These are phyloP conservation scores for Leptobrachium ailaonicum DNA, from an alignment of 2,113 vertebrate species.

Conservation along the genomic window DNA sequence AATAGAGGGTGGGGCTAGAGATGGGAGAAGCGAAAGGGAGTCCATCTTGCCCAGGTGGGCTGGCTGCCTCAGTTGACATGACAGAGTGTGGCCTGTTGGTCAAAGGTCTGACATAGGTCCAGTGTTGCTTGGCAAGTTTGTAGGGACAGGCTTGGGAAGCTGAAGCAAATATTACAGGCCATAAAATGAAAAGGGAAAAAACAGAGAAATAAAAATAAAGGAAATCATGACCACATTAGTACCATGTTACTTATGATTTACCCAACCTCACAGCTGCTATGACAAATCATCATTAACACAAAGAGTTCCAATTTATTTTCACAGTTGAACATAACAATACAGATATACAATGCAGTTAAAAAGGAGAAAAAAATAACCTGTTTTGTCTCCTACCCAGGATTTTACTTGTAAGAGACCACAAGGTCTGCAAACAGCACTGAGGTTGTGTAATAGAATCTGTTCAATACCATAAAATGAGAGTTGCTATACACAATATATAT, in stretches of 20 bases:
- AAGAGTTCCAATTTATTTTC: slow-evolving; percentile 3
- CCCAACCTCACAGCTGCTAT: slow-evolving; percentile 48
- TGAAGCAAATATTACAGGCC: slow-evolving; percentile 62
- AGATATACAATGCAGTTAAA: slow-evolving; percentile 19
- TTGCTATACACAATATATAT: slow-evolving; percentile 16
- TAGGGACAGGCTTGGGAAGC: slow-evolving; percentile 61
- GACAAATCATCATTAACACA: slow-evolving; percentile 25
- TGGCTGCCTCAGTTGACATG: slow-evolving; percentile 65
- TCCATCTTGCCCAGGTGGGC: slow-evolving; percentile 60
- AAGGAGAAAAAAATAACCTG: slow-evolving; percentile 32
- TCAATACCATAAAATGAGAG: slow-evolving; percentile 30
- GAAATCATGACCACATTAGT: slow-evolving; percentile 54
- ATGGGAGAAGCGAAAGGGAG: slow-evolving; percentile 65
- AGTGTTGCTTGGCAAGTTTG: slow-evolving; percentile 58
- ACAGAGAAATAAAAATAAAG: slow-evolving; percentile 49
- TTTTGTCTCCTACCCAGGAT: slow-evolving; percentile 52
- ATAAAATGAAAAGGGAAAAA: slow-evolving; percentile 47
- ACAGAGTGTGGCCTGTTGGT: slow-evolving; percentile 71
- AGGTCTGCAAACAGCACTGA: slow-evolving; percentile 26
- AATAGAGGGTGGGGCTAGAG: slow-evolving; percentile 55
- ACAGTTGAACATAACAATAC: background rate
- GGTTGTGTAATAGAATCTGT: slow-evolving; percentile 49
- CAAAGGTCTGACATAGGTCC: slow-evolving; percentile 72
- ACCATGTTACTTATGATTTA: slow-evolving; percentile 50
- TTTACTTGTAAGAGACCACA: background rate